A percentile compares a stretch with the other conserved stretches of the same genome.
Conservation (phyloP, 2,113 vertebrate genomes). For the Podocnemis expansa region DNA sequence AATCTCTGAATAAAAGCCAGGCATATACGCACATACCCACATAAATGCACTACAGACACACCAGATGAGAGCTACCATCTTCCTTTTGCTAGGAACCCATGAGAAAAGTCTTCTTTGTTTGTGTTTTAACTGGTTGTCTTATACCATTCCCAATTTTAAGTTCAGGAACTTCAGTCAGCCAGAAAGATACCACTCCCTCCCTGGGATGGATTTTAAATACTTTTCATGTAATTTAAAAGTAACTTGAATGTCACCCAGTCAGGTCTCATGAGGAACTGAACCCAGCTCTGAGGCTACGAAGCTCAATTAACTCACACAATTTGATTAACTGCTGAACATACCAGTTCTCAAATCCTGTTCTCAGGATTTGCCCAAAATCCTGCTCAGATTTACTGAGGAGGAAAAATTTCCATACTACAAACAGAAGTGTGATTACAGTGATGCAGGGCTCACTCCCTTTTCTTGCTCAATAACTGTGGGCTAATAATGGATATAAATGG, state of each 20-base stretch:
- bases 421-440: background rate
- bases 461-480: background rate
- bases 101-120: background rate
- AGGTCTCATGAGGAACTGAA: background rate
- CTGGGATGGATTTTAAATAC: background rate
- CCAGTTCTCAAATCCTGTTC: background rate
- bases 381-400: background rate
- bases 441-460: background rate
- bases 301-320: background rate
- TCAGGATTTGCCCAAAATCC: background rate
- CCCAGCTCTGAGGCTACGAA: background rate
- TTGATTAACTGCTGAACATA: background rate
- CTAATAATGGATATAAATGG: slow-evolving; percentile 37
- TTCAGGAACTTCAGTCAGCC: background rate
- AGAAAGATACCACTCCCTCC: background rate
- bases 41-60: too few species aligned
- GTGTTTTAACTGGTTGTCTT: background rate
- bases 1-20: background rate
- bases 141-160: background rate
- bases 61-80: background rate
- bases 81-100: background rate
- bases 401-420: background rate
- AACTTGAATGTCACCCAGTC: background rate
- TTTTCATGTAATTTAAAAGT: background rate
- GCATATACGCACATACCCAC: rapidly evolving